Conservation (phyloP, 2,888 invertebrate species). For the Noctuana brunneofusca region DNA sequence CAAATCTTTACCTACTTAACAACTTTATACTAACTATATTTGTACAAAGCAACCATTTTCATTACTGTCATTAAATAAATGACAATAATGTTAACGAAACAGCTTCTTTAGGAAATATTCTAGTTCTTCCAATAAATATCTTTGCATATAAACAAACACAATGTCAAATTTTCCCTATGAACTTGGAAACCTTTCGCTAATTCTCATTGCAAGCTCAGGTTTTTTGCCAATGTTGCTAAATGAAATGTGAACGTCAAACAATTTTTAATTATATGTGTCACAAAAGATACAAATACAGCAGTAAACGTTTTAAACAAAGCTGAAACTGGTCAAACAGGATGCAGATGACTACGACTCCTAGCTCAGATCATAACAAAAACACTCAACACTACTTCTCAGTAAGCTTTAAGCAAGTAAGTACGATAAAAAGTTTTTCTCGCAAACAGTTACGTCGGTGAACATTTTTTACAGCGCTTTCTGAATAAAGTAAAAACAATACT, state of each 20-base stretch:
- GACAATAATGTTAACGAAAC: no score
- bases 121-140: no score
- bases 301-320: background rate
- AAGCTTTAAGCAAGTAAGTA: background rate
- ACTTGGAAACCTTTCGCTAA: no score
- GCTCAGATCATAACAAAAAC: background rate
- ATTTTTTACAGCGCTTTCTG: conserved; percentile 12
- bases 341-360: background rate
- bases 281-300: background rate
- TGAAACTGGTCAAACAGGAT: conserved; percentile 9
- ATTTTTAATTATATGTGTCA: background rate
- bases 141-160: no score
- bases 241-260: background rate
- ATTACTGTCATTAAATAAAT: no score
- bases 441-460: background rate
- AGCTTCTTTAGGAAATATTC: no score
- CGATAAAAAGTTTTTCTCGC: background rate
- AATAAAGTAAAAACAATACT: conserved; percentile 16
- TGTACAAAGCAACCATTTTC: no score
- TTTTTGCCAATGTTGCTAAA: no score
- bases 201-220: no score
- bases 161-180: no score
- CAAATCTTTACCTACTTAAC: no score
- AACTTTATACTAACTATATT: no score
- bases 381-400: background rate